These are phyloP conservation scores for Gorsachius goisagi DNA, from an alignment of 2,113 vertebrate species.

Conservation along the genomic window DNA sequence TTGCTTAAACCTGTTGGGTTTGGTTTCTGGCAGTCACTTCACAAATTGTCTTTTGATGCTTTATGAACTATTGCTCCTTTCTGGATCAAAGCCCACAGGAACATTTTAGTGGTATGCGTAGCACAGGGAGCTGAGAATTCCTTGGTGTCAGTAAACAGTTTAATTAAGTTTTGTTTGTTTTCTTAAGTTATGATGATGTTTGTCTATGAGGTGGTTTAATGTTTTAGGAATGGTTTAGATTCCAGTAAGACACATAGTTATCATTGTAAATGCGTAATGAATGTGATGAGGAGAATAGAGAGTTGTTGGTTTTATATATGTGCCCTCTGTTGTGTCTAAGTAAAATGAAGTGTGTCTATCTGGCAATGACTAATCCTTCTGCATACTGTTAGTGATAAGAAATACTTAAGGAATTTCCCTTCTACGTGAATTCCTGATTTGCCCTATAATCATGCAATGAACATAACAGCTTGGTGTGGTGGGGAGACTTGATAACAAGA, in stretches of 20 bases:
- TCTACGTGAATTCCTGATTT: not conserved
- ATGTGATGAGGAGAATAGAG: not conserved
- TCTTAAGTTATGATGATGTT: not conserved
- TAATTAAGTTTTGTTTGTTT: not conserved
- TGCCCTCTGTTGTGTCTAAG: not conserved
- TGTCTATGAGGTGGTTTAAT: not conserved
- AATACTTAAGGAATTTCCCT: not conserved
- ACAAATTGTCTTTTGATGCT: not conserved
- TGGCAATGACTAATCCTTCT: not conserved
- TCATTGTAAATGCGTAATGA: not conserved
- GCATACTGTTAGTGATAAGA: not conserved
- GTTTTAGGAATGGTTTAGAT: not conserved
- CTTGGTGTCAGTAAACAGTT: not conserved
- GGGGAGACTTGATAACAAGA: not conserved
- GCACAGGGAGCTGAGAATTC: not conserved
- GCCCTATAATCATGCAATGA: not conserved
- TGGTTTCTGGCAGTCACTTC: not conserved
- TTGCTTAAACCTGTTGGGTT: not conserved
- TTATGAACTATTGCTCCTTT: not conserved
- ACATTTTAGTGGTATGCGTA: not conserved
- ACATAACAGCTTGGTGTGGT: not conserved
- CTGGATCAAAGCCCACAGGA: not conserved
- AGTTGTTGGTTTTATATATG: not conserved
- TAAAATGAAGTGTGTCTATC: not conserved
- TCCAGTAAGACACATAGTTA: not conserved